phyloP scores from a whole-genome alignment of 2,888 invertebrate species.

The Euzetes globulus region DNA sequence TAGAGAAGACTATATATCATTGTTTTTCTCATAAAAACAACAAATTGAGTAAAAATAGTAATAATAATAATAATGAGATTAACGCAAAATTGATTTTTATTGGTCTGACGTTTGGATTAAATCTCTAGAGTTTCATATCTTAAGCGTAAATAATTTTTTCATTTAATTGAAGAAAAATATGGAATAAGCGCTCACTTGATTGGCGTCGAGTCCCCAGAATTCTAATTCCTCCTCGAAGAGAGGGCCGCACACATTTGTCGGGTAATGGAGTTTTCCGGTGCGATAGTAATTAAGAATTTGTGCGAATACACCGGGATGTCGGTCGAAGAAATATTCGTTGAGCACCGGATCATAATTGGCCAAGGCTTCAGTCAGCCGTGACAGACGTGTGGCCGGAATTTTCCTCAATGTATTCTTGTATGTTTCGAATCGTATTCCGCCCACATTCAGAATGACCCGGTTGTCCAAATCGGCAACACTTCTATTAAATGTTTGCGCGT shows the following conservation, averaged over 20 bases:
- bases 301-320: constrained; percentile 90
- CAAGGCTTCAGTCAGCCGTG: constrained; percentile 79
- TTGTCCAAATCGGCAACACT: constrained; percentile 58
- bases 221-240: constrained; percentile 98
- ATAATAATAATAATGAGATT: no score
- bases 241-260: constrained; percentile 97
- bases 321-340: constrained; percentile 99
- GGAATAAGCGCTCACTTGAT: constrained; percentile 57
- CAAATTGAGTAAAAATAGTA: no score
- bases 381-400: constrained; percentile 90
- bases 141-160: background rate
- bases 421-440: constrained; percentile 94
- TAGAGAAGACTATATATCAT: no score
- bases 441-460: constrained; percentile 96
- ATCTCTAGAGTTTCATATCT: no score
- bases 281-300: constrained; percentile 94
- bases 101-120: no score
- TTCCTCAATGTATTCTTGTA: constrained; percentile 93
- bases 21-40: no score
- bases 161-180: background rate
- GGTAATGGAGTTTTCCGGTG: constrained; percentile 97
- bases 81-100: no score
- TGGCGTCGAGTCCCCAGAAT: constrained; percentile 98
- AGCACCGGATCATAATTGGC: constrained; percentile 98
- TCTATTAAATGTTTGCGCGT: constrained; percentile 24